Evolutionary conservation across 2,113 vertebrate species (phyloP).

Genomic region (Nestor notabilis): DNA sequence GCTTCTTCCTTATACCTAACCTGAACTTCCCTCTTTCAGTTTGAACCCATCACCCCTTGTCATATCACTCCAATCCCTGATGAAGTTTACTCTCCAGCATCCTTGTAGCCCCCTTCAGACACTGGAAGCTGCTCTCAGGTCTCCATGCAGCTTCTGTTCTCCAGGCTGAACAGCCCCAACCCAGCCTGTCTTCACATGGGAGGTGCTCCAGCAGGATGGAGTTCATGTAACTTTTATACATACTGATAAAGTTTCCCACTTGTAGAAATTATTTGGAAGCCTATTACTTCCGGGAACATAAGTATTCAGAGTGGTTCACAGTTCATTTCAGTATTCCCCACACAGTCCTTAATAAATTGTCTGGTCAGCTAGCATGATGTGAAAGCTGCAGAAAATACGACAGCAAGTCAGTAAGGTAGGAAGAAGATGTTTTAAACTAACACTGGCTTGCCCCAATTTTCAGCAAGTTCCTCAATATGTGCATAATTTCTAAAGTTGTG

Average conservation of each 20-base stretch:
- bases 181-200: background rate
- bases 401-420: background rate
- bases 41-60: too few species aligned
- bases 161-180: background rate
- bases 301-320: background rate
- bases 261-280: background rate
- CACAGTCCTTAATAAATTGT: slow-evolving; percentile 7
- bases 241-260: background rate
- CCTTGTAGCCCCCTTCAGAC: background rate
- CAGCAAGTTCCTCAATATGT: background rate
- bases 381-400: slow-evolving; percentile 20
- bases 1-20: too few species aligned
- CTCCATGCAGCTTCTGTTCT: background rate
- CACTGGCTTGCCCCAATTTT: background rate
- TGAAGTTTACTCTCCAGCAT: background rate
- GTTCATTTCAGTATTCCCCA: slow-evolving; percentile 14
- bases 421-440: background rate
- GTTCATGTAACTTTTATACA: background rate
- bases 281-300: background rate
- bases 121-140: background rate
- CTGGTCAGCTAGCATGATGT: slow-evolving; percentile 12
- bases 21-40: too few species aligned
- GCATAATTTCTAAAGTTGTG: background rate
- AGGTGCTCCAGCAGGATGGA: background rate
- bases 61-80: background rate